These are phyloP conservation scores for Dynastes grantii DNA, from an alignment of 2,888 invertebrate genomes.

Conservation along the genomic window DNA sequence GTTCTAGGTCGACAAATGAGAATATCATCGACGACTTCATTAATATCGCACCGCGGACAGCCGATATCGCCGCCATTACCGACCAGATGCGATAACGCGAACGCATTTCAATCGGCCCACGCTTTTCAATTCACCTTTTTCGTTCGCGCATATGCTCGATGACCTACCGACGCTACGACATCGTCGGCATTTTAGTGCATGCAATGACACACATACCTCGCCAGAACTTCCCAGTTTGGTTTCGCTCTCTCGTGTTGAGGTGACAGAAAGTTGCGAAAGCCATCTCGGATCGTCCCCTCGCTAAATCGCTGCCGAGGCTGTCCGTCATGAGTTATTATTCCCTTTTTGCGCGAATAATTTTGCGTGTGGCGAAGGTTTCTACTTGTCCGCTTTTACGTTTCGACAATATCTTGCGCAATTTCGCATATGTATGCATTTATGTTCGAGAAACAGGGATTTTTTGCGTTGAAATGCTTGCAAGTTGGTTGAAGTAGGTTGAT, in stretches of 20 bases:
- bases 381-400: no score
- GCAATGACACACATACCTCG: conserved; percentile 21
- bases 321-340: no score
- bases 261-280: conserved; percentile 26
- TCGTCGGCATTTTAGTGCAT: conserved; percentile 24
- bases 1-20: background rate
- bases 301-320: background rate
- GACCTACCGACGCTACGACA: conserved; percentile 21
- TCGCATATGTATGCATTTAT: no score
- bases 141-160: conserved; percentile 27
- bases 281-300: conserved; percentile 14
- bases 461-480: no score
- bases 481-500: no score
- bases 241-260: conserved; percentile 26
- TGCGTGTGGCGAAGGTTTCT: no score
- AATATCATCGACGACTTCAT: conserved; percentile 10
- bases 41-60: background rate
- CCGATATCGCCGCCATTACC: background rate
- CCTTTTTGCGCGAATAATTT: no score
- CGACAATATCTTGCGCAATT: no score
- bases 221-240: conserved; percentile 26
- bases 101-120: conserved; percentile 13
- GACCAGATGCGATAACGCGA: conserved; percentile 23
- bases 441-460: no score
- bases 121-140: conserved; percentile 23